These are phyloP conservation scores for Argyresthia goedartella DNA, from an alignment of 2,888 invertebrate genomes.

Conservation along the genomic window DNA sequence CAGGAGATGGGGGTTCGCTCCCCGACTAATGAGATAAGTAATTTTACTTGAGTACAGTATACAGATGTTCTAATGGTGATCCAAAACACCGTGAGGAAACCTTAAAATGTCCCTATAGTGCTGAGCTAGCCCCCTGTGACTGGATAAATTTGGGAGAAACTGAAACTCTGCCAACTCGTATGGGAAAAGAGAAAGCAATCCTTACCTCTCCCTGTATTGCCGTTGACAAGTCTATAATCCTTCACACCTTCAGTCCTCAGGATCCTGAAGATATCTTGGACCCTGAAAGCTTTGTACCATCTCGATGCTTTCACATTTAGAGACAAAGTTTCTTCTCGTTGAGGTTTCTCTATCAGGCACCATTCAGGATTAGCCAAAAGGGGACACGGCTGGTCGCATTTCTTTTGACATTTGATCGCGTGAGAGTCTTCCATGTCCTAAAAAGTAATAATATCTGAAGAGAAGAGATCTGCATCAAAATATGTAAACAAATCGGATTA, in stretches of 20 bases:
- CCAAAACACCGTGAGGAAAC: too few species aligned
- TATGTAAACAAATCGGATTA: too few species aligned
- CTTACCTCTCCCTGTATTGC: slow-evolving; percentile 81
- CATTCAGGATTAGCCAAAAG: slow-evolving; percentile 30
- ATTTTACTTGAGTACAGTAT: too few species aligned
- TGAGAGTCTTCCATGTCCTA: slow-evolving; percentile 60
- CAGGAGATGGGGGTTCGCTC: too few species aligned
- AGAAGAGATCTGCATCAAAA: background rate
- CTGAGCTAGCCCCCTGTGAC: too few species aligned
- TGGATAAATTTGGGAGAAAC: too few species aligned
- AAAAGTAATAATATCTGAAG: background rate
- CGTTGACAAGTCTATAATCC: slow-evolving; percentile 75
- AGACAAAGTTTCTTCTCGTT: slow-evolving; percentile 29
- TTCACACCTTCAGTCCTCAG: slow-evolving; percentile 49
- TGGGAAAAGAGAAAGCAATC: too few species aligned
- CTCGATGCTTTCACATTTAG: slow-evolving; percentile 30
- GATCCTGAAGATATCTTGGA: slow-evolving; percentile 70
- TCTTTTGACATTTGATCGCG: slow-evolving; percentile 28
- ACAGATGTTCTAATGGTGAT: too few species aligned
- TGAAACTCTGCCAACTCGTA: too few species aligned
- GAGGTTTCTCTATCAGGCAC: slow-evolving; percentile 28
- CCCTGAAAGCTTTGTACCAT: slow-evolving; percentile 71
- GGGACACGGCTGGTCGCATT: slow-evolving; percentile 13
- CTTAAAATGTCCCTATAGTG: too few species aligned
- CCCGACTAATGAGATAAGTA: too few species aligned